phyloP scores from a whole-genome alignment of 2,888 invertebrate species.

The Tubulanus polymorphus region DNA sequence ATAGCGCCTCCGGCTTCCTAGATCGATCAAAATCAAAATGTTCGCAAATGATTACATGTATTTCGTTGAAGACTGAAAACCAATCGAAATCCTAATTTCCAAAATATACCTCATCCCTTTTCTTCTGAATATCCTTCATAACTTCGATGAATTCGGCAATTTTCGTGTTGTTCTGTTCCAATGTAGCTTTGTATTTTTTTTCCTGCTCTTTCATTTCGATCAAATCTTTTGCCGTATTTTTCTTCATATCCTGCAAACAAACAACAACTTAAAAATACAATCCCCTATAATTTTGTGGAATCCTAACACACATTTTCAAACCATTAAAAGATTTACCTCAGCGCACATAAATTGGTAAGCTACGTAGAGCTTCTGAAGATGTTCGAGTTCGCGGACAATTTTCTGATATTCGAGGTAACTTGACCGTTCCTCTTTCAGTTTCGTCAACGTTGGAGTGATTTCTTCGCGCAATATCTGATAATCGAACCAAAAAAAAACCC shows the following conservation, averaged over 20 bases:
- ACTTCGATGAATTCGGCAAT: constrained; percentile 58
- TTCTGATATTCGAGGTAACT: constrained; percentile 86
- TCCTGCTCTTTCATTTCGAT: constrained; percentile 58
- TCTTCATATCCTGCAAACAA: constrained; percentile 37
- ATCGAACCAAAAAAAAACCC: neutral
- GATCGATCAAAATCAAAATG: neutral
- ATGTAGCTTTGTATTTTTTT: too few relatives aligned
- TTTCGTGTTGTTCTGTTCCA: constrained; percentile 60
- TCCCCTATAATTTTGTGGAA: too few relatives aligned
- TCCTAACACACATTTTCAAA: too few relatives aligned
- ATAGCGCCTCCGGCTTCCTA: constrained; percentile 68
- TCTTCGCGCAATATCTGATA: constrained; percentile 66
- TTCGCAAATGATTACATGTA: too few relatives aligned
- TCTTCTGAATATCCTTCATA: constrained; percentile 63
- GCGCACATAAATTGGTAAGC: constrained; percentile 68
- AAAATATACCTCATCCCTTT: constrained; percentile 64
- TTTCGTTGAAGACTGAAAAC: too few relatives aligned
- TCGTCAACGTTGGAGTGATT: constrained; percentile 82
- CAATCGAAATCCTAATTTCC: neutral
- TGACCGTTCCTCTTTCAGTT: constrained; percentile 76
- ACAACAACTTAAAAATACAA: too few relatives aligned
- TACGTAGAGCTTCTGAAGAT: constrained; percentile 68
- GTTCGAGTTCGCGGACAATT: constrained; percentile 76
- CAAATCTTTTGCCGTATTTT: constrained; percentile 61
- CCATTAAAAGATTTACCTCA: constrained; percentile 53